phyloP scores from a whole-genome alignment of 2,113 vertebrate species.

The Chloroceryle aenea region DNA sequence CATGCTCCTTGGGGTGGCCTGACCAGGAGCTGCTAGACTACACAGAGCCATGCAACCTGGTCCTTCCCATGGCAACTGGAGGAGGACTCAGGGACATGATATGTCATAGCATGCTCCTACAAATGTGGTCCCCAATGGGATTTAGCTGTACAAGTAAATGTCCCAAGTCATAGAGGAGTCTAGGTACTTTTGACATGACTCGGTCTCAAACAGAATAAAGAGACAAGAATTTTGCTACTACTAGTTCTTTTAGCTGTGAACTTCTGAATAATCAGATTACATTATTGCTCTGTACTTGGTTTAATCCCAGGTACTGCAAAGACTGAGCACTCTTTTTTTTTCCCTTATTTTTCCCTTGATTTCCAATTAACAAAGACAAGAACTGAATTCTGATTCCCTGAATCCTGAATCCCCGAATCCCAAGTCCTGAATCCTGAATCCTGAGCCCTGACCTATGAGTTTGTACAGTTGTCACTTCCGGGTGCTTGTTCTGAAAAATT shows the following conservation, averaged over 20 bases:
- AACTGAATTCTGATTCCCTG: background rate
- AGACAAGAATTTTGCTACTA: background rate
- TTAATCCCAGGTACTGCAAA: background rate
- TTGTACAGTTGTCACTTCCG: background rate
- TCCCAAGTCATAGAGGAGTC: background rate
- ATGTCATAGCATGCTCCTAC: fast-evolving
- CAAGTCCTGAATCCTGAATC: background rate
- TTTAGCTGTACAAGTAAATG: background rate
- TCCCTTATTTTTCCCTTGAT: background rate
- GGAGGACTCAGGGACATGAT: fast-evolving
- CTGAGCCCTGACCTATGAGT: background rate
- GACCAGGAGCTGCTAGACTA: background rate
- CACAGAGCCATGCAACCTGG: background rate
- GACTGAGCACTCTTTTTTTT: background rate
- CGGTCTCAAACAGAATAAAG: background rate
- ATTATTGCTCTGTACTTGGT: background rate
- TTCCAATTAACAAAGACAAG: background rate
- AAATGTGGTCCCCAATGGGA: too few relatives aligned
- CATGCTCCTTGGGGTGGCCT: fast-evolving
- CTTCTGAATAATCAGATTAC: background rate
- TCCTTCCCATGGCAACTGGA: background rate
- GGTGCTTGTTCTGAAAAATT: background rate
- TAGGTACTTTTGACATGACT: background rate
- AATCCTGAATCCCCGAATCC: background rate
- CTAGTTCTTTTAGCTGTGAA: background rate